A percentile compares a stretch with the other conserved stretches of the same genome.
Evolutionary conservation across 2,113 vertebrate species (phyloP).

Genomic region (Paramormyrops kingsleyae): DNA sequence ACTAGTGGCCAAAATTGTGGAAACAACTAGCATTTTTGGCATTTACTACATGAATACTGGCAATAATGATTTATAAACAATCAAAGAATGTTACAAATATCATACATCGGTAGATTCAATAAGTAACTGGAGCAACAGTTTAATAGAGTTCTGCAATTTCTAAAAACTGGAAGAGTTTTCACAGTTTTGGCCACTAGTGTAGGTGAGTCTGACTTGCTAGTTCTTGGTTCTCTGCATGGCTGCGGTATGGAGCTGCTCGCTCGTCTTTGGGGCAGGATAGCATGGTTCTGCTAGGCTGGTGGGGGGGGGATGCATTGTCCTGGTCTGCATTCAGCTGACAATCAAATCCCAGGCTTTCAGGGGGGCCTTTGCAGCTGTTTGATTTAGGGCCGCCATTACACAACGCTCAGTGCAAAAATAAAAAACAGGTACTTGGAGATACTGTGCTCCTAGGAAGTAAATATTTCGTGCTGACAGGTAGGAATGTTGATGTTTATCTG

Average conservation of each 20-base stretch:
- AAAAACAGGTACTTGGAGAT: background rate
- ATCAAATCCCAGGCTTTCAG: constrained; percentile 1
- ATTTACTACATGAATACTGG: background rate
- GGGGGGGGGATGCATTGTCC: background rate
- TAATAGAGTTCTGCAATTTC: background rate
- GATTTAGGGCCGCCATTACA: background rate
- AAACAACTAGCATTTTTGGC: background rate
- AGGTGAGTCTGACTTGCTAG: background rate
- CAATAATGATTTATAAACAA: background rate
- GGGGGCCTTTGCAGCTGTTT: background rate
- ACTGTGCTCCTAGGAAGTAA: background rate
- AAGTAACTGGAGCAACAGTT: background rate
- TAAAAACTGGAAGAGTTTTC: background rate
- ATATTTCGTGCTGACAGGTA: background rate
- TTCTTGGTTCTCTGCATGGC: background rate
- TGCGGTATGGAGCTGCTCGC: background rate
- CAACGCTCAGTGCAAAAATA: background rate
- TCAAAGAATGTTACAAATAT: background rate
- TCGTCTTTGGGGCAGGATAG: background rate
- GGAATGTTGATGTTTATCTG: constrained; percentile 8
- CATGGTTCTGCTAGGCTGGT: background rate
- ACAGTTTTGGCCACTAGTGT: background rate
- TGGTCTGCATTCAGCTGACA: constrained; percentile 11
- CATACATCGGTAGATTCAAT: background rate
- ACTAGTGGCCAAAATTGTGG: background rate